These are phyloP conservation scores for Lithophane leautieri DNA, from an alignment of 2,888 invertebrate species.

Conservation along the genomic window DNA sequence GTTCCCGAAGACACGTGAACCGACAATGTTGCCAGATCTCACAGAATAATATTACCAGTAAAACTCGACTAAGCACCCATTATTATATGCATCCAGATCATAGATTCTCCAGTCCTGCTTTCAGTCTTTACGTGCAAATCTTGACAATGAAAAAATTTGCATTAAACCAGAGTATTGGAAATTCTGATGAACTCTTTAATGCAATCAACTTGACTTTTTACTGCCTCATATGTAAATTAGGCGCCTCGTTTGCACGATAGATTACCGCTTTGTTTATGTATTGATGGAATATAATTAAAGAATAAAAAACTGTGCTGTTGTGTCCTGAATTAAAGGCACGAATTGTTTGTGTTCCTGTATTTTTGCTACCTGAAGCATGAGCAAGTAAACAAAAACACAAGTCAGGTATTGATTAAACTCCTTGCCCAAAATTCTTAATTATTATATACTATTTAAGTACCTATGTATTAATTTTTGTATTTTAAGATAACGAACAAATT, in stretches of 20 bases:
- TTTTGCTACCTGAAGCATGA: slow-evolving; percentile 31
- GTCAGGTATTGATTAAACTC: no score
- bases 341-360: slow-evolving; percentile 46
- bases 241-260: slow-evolving; percentile 57
- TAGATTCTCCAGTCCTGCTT: slow-evolving; percentile 56
- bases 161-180: slow-evolving; percentile 52
- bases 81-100: slow-evolving; percentile 68
- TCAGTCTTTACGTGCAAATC: slow-evolving; percentile 67
- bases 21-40: slow-evolving; percentile 41
- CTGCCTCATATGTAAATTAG: slow-evolving; percentile 62
- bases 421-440: no score
- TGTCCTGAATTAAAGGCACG: slow-evolving; percentile 33
- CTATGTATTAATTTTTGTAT: no score
- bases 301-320: slow-evolving; percentile 41
- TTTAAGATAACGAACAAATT: no score
- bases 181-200: slow-evolving; percentile 58
- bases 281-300: slow-evolving; percentile 57
- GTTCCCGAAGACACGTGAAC: slow-evolving; percentile 26
- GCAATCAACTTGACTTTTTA: slow-evolving; percentile 60
- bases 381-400: neutral
- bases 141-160: slow-evolving; percentile 69
- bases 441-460: no score
- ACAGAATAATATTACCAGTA: slow-evolving; percentile 43
- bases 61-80: slow-evolving; percentile 65
- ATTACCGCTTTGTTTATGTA: slow-evolving; percentile 55